Evolutionary conservation across 2,888 invertebrate genomes (phyloP), one percentile per base, ranked within the genome.

Genomic region (Dolichopus griseipennis): DNA sequence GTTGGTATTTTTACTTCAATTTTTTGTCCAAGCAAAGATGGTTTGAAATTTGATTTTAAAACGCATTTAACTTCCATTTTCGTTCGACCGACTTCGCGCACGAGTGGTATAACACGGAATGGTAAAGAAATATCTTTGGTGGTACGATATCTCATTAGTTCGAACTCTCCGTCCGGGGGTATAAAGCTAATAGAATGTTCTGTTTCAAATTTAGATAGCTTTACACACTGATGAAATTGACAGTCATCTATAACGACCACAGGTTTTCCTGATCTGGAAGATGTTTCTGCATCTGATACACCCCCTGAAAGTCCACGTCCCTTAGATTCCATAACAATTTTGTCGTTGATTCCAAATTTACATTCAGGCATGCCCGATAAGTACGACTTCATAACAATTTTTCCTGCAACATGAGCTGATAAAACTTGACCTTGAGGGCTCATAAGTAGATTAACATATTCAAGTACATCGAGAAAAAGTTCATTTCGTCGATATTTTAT

Each of bases 61-160:
- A 99, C 98, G 18, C 98, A 97, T 81, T 99, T 99, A 0, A 99
- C 98, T 81, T 99, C 99, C 98, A 99, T 99, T 83, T 98, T 97
- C 75, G 97, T 97, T 73, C 98, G 91, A 0, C 98, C 98, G 4
- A 97, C 97, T 82, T 99, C 99, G 0, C 98, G 88, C 0, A 99
- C 99, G 62, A 99, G 83, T 0, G 99, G 99, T 78, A 99, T 99
- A 70, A 99, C 97, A 73, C 99, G 92, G 88, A 99, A 99, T 72
- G 99, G 99, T 73, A 99, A 85, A 66, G 98, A 98, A 78, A 99
- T 99, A 84, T 99, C 99, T 83, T 99, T 99, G 27, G 99, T 99
- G 68, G 98, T 99, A 71, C 99, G 92, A 83, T 99, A 99, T 90
- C 96, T 92, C 99, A 99, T 99, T 43, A 99, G 87, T 82, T 99